phyloP scores from a whole-genome alignment of 1,140 invertebrate genomes.

The Hydropsyche tenuis region DNA sequence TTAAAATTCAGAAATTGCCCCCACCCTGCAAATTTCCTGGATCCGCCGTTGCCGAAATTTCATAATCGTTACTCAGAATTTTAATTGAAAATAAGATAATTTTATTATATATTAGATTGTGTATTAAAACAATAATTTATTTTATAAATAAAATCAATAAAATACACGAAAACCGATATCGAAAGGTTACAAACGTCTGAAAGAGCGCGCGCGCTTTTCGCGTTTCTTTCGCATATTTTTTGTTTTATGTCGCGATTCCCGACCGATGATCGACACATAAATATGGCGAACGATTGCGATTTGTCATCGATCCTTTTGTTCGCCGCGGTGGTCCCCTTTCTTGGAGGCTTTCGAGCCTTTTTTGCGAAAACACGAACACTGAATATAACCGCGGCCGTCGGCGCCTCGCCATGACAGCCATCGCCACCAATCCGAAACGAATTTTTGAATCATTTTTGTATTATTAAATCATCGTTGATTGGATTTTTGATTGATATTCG shows the following conservation, averaged over 20 bases:
- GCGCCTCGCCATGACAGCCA: slow-evolving; percentile 3
- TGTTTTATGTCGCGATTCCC: slow-evolving; percentile 15
- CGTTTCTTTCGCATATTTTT: neutral
- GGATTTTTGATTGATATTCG: neutral
- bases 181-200: too few species aligned
- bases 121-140: too few species aligned
- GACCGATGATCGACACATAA: slow-evolving; percentile 40
- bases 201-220: neutral
- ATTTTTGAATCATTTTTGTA: neutral
- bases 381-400: neutral
- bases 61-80: too few species aligned
- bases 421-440: neutral
- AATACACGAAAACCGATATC: too few species aligned
- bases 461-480: neutral
- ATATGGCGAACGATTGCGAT: slow-evolving; percentile 39
- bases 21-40: too few species aligned
- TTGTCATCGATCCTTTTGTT: slow-evolving; percentile 47
- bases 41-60: too few species aligned
- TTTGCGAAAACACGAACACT: too few species aligned
- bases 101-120: too few species aligned
- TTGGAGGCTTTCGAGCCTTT: neutral
- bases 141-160: too few species aligned
- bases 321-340: slow-evolving; percentile 37
- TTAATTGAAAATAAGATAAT: too few species aligned
- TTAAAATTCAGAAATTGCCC: too few species aligned